Base-by-base conservation (phyloP, 2,113 vertebrate genomes). In the Lepus europaeus region DNA sequence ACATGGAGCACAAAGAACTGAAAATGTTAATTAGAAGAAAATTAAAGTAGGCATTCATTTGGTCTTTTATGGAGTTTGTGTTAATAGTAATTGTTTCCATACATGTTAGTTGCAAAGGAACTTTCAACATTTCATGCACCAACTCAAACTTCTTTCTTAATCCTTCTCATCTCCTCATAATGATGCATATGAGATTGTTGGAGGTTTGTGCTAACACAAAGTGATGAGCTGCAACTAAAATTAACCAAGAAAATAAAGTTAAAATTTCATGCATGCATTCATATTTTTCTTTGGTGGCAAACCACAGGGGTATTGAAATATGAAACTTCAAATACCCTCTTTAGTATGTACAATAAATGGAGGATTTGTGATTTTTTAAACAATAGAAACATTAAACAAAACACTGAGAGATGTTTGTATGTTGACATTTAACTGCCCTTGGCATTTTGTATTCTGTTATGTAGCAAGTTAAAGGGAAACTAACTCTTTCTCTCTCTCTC, bases 141-240 rank as follows among this genome's bases (percentile, higher is more conserved):
- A 27, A 82, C 20, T 93, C n/a, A 94, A 78, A 87, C 93, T 93
- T 94, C 96, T 82, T 97, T 97, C 76, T 97, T 97, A 91, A 96
- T 97, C 77, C 66, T 97, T 91, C 89, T 93, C 39, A 70, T 89
- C 36, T 74, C 66, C 36, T 91, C 66, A 97, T 90, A 96, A 93
- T 68, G 91, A 94, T 78, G 31, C 72, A 88, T 90, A 31, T 85
- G 84, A 90, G 56, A 20, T 56, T 85, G 36, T 70, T 72, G 25
- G 51, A 94, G 53, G 78, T 25, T 93, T 96, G 90, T 12, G 80
- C 19, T 94, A 82, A 66, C 91, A 86, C 45, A 83, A 87, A 88
- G 27, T 73, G 78, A 91, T 82, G 87, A 93, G 27, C 5, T 87
- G 33, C 93, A 79, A 96, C 90, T 83, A 39, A 96, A 89, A 92